Percentiles rank a stretch among this genome's conserved stretches.
phyloP scores from a whole-genome alignment of 2,797 vertebrate species.

The Miichthys miiuy region DNA sequence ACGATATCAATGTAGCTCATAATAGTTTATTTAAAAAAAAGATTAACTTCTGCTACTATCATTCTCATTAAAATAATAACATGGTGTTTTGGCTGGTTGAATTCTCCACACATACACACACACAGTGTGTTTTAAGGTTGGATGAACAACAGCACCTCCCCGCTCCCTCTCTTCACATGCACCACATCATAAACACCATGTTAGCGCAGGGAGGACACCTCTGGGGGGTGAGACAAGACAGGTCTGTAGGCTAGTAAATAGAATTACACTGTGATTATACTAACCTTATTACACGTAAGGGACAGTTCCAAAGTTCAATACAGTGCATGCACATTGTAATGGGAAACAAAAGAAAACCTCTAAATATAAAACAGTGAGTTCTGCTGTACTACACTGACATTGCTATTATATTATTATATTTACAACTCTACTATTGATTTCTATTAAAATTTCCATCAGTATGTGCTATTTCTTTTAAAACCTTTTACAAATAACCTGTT shows the following conservation, averaged over 20 bases:
- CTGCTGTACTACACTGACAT: not conserved
- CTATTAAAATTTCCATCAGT: not conserved
- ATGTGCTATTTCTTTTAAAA: not conserved
- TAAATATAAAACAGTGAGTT: constrained; percentile 4
- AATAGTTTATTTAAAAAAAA: not conserved
- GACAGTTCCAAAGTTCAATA: not conserved
- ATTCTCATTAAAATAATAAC: not conserved
- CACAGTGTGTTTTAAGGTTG: not conserved
- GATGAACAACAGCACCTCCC: constrained; percentile 20
- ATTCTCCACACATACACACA: constrained; percentile 1
- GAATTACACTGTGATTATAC: constrained; percentile 22
- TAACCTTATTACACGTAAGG: constrained; percentile 22
- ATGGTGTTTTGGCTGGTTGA: not conserved
- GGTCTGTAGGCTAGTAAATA: constrained; percentile 38
- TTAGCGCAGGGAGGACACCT: constrained; percentile 27
- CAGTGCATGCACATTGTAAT: constrained; percentile 12
- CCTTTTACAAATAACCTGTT: not conserved
- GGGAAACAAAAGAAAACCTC: not conserved
- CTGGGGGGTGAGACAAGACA: constrained; percentile 33
- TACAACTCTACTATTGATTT: not conserved
- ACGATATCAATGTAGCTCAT: not conserved
- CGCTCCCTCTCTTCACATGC: not conserved
- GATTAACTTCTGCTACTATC: not conserved
- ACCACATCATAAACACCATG: constrained; percentile 37
- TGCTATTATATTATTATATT: not conserved